Base-by-base conservation (phyloP, 2,113 vertebrate species). In the Parus major region DNA sequence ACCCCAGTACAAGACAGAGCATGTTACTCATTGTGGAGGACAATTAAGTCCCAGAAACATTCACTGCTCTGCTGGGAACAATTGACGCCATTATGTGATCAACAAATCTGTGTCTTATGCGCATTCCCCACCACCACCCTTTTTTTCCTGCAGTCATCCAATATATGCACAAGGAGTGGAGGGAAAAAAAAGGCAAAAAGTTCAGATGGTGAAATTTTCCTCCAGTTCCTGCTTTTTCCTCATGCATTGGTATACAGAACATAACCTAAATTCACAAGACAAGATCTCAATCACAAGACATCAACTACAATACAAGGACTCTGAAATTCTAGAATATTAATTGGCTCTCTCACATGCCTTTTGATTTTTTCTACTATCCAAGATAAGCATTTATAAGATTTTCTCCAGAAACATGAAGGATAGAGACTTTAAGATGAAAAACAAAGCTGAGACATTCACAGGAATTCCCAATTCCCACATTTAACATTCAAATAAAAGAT, bases 11-110 rank as follows among this genome's bases (percentile, higher is more conserved):
- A 95, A 96, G 86, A 96, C 91, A 87, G 94, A 96, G 92, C 91
- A 94, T 96, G 96, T 96, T 95, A 96, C 97, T 96, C 70, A 95
- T 95, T 96, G 96, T 83, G 64, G 84, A 89, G 70, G 83, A 93
- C 88, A 93, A 95, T 97, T 95, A 96, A 96, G 92, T 96, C 5
- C 77, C 93, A 95, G 91, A 96, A 94, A 95, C 70, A 92, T 95
- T 94, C 92, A 91, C 91, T 94, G 85, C 69, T 92, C n/a, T 8
- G 4, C 63, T 64, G 27, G 42, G 60, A 95, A 96, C 96, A 97
- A 96, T 19, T 53, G 21, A 50, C 46, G 85, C 63, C 72, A 95
- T 96, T 94, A 90, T 96, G 79, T 33, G 52, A 77, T 33, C 85
- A 92, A 95, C 82, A 88, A 92, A 94, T 94, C 75, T 77, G 29